Conservation (phyloP, 2,888 invertebrate genomes). For the Eledone cirrhosa region DNA sequence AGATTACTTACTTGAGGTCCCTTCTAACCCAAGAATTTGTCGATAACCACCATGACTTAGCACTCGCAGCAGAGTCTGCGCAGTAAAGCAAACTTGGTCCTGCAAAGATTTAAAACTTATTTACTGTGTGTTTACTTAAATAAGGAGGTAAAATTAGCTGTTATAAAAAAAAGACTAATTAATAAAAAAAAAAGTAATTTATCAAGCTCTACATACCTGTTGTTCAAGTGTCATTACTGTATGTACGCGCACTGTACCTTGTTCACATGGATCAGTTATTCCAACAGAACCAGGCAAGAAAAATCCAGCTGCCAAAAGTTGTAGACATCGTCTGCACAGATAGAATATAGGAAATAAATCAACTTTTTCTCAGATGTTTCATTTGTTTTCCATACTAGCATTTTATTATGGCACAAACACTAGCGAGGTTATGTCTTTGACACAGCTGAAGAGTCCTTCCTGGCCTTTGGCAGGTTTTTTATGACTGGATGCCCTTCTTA, state of each 20-base stretch:
- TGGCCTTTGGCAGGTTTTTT: too few species aligned
- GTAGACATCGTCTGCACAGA: conserved; percentile 78
- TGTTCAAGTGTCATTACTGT: conserved; percentile 89
- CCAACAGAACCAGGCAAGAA: conserved; percentile 86
- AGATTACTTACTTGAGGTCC: conserved; percentile 68
- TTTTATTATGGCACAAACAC: too few species aligned
- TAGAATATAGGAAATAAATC: background rate
- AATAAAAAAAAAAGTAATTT: background rate
- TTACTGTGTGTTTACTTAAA: background rate
- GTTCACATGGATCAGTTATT: conserved; percentile 92
- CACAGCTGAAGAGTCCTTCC: too few species aligned
- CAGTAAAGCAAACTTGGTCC: conserved; percentile 91
- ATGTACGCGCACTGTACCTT: conserved; percentile 85
- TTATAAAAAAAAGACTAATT: background rate
- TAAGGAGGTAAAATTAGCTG: too few species aligned
- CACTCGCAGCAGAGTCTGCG: conserved; percentile 90
- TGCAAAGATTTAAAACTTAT: conserved; percentile 68
- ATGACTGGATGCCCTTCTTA: too few species aligned
- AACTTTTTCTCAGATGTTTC: too few species aligned
- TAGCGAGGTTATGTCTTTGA: too few species aligned
- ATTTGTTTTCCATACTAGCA: too few species aligned
- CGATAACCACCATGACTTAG: conserved; percentile 90
- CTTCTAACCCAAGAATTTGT: conserved; percentile 80
- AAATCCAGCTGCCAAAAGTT: conserved; percentile 90
- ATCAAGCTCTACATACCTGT: conserved; percentile 58